Evolutionary conservation across 2,888 invertebrate species (phyloP), one percentile per base, ranked within the genome.

Genomic region (Cheilosia pagana): DNA sequence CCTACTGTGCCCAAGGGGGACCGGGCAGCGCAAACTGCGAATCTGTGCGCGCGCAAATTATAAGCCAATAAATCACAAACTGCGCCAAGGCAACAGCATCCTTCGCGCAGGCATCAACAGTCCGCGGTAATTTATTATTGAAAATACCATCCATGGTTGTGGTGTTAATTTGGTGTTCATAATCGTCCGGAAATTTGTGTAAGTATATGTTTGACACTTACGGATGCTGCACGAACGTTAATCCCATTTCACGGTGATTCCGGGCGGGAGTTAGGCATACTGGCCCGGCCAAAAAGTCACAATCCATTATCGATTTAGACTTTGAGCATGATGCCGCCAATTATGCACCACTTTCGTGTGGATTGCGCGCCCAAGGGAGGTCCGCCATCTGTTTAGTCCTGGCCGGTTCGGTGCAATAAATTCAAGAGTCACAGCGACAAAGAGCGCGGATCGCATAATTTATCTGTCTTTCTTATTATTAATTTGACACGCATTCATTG

Each of bases 221-320:
- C 89, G 89, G 89, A 86, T 86, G 81, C 81, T 74, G 57, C 76
- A 81, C 81, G 68, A 89, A 89, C 89, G 87, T 89, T 91, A 91
- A 91, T 91, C 91, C 91, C 88, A 90, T 91, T 91, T 91, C 91
- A 91, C 90, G 91, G 91, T 90, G 90, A 90, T 90, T 90, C 89
- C 87, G 86, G 87, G 87, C 87, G 43, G 48, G 35, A 23, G 81
- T 71, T 71, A 75, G 57, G 71, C 25, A 19, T 70, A 14, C 35
- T 70, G 31, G 67, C 63, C 68, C 19, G 71, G 55, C 65, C 79
- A 23, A 62, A 41, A 83, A 79, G 70, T 72, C 81, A 72, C 86
- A 81, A 86, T 86, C 68, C 86, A 86, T 86, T 86, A 86, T 63
- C 76, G 63, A 81, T 76, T 86, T 77, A 43, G 81, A 83, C 81